These are phyloP conservation scores for Hetaerina titia DNA, from an alignment of 2,888 invertebrate genomes.

Conservation along the genomic window DNA sequence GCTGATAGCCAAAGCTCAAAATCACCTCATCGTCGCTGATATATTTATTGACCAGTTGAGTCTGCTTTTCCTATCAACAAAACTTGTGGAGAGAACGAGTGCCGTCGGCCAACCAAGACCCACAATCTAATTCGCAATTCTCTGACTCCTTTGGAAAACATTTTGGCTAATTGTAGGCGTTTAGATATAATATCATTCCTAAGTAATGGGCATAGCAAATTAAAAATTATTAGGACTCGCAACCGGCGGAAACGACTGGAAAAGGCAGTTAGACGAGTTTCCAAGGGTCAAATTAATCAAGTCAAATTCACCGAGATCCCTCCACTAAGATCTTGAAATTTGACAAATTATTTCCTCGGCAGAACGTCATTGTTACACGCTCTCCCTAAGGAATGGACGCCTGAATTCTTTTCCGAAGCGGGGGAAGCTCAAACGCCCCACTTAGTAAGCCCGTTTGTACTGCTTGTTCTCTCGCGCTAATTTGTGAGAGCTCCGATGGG, in stretches of 20 bases:
- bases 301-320: not conserved
- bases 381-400: not conserved
- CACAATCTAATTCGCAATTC: no score
- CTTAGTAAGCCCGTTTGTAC: slow-evolving; percentile 14
- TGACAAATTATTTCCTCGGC: slow-evolving; percentile 18
- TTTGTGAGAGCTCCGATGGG: slow-evolving; percentile 27
- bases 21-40: no score
- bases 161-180: no score
- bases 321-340: not conserved
- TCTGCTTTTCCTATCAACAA: no score
- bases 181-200: no score
- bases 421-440: not conserved
- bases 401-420: not conserved
- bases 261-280: not conserved
- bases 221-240: no score
- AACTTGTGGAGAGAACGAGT: no score
- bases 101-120: no score
- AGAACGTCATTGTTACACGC: not conserved
- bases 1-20: no score
- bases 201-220: no score
- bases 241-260: not conserved
- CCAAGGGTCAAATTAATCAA: not conserved
- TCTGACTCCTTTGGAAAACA: no score
- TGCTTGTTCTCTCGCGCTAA: slow-evolving; percentile 24
- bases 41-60: no score